Conservation (phyloP, 2,888 invertebrate species). For the Chymomyza amoena region DNA sequence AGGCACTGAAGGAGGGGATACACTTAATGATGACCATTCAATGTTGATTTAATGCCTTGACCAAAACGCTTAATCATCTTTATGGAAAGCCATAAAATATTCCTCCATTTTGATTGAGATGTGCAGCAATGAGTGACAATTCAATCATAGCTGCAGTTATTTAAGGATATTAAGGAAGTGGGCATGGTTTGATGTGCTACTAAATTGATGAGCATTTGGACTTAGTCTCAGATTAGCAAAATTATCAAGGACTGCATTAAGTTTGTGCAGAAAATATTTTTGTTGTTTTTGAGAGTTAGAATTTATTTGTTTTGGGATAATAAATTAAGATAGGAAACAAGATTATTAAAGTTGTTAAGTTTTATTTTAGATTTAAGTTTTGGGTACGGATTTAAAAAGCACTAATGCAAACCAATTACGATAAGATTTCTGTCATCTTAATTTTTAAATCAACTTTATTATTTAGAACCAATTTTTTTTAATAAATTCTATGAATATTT, state of each 20-base stretch:
- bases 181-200: background rate
- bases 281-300: background rate
- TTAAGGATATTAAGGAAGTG: background rate
- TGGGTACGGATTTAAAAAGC: no score
- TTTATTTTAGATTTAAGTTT: no score
- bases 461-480: no score
- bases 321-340: no score
- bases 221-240: background rate
- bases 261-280: background rate
- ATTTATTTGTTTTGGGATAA: background rate
- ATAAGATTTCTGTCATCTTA: no score
- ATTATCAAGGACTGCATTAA: background rate
- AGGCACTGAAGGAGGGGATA: no score
- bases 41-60: background rate
- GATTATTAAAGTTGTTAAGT: no score
- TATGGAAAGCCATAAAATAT: background rate
- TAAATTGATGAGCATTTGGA: background rate
- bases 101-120: background rate
- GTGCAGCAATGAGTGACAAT: background rate
- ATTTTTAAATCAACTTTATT: no score
- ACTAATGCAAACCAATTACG: no score
- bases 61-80: constrained; percentile 41
- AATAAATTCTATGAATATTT: no score
- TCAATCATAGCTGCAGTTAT: background rate
- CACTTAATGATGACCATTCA: background rate